Percentiles rank a stretch among this genome's conserved stretches.
These are phyloP conservation scores for Drosophila pallidifrons DNA, from an alignment of 1,140 invertebrate species.

Conservation along the genomic window DNA sequence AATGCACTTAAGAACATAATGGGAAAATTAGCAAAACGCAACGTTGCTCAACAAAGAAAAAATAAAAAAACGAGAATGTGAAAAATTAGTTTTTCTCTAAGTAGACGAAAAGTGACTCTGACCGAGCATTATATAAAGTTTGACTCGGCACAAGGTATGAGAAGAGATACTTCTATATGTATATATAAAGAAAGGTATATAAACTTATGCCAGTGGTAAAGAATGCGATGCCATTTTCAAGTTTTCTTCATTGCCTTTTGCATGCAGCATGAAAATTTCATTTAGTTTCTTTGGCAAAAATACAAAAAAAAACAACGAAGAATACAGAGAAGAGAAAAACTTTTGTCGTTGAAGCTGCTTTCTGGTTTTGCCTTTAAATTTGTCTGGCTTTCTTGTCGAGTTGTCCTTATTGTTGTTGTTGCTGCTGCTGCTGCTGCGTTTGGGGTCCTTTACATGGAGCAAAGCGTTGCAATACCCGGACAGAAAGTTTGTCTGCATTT, in stretches of 20 bases:
- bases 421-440: constrained; percentile 31
- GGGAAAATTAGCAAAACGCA: constrained; percentile 3
- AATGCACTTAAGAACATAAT: background rate
- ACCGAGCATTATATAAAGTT: constrained; percentile 24
- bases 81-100: background rate
- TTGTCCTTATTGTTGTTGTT: background rate
- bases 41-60: background rate
- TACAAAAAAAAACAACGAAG: background rate
- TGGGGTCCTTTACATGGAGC: constrained; percentile 45
- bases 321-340: background rate
- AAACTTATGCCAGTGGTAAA: constrained; percentile 15
- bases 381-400: constrained; percentile 61
- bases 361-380: constrained; percentile 72
- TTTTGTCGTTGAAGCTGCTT: constrained; percentile 53
- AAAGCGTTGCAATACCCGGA: constrained; percentile 64
- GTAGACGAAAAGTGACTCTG: background rate
- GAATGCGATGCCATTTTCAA: constrained; percentile 26
- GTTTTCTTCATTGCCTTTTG: background rate
- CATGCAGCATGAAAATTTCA: constrained; percentile 57
- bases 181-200: constrained; percentile 11
- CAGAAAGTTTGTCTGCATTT: constrained; percentile 78
- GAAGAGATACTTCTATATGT: constrained; percentile 2
- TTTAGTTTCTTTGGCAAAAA: constrained; percentile 55
- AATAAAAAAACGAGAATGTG: background rate
- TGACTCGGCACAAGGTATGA: background rate